Conservation (phyloP, 2,888 invertebrate species). For the Anthoptus insignis region DNA sequence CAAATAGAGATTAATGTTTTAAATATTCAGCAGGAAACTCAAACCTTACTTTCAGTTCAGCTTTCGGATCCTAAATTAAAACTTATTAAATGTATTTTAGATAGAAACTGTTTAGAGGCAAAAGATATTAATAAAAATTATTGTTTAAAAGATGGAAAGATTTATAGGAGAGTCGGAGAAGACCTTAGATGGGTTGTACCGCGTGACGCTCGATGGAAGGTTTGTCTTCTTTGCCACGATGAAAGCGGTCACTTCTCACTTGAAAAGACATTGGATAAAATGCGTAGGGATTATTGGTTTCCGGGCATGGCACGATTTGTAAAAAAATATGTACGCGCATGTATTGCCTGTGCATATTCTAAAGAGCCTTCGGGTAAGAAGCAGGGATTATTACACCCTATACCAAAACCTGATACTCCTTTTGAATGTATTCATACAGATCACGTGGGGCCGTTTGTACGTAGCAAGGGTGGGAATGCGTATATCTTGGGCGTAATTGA, state of each 20-base stretch:
- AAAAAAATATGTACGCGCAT: slow-evolving; percentile 35
- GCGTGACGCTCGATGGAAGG: slow-evolving; percentile 15
- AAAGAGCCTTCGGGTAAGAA: slow-evolving; percentile 21
- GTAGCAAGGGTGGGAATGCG: slow-evolving; percentile 35
- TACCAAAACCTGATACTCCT: slow-evolving; percentile 29
- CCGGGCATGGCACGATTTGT: slow-evolving; percentile 27
- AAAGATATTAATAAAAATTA: slow-evolving; percentile 25
- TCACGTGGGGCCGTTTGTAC: slow-evolving; percentile 45
- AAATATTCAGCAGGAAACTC: too few relatives aligned
- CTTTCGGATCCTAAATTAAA: slow-evolving; percentile 18
- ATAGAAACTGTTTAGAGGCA: not conserved
- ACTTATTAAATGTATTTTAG: slow-evolving; percentile 13
- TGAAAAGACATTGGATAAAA: slow-evolving; percentile 32
- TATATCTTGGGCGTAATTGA: slow-evolving; percentile 36
- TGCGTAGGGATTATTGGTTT: slow-evolving; percentile 29
- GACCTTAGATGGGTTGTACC: not conserved
- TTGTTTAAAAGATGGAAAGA: not conserved
- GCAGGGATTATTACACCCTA: slow-evolving; percentile 17
- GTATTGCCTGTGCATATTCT: slow-evolving; percentile 37
- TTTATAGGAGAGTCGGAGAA: not conserved
- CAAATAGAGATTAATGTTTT: too few relatives aligned
- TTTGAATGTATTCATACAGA: slow-evolving; percentile 43
- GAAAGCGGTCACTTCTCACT: slow-evolving; percentile 33
- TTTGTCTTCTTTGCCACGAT: slow-evolving; percentile 26
- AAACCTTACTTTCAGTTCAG: slow-evolving; percentile 15